phyloP scores from a whole-genome alignment of 2,888 invertebrate genomes.

The Brenthis hecate region DNA sequence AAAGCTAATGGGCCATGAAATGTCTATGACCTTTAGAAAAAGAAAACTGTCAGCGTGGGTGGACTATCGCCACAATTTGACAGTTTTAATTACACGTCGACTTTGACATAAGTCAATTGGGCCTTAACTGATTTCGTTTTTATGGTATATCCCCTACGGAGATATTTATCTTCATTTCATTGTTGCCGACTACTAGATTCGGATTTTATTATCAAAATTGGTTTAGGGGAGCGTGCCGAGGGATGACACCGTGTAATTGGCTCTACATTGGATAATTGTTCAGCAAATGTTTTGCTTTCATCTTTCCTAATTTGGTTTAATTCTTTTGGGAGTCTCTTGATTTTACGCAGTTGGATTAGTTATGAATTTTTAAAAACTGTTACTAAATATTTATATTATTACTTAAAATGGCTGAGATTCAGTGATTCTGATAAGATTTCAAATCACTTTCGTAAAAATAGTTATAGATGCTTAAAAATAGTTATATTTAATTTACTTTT shows the following conservation, averaged over 20 bases:
- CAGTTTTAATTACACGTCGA: slow-evolving; percentile 57
- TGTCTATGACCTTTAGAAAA: slow-evolving; percentile 59
- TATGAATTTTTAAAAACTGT: slow-evolving; percentile 7
- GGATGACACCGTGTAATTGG: slow-evolving; percentile 72
- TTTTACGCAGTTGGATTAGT: slow-evolving; percentile 36
- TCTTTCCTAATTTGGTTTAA: slow-evolving; percentile 33
- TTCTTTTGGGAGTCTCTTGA: slow-evolving; percentile 39
- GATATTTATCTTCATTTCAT: slow-evolving; percentile 79
- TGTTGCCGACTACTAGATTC: slow-evolving; percentile 68
- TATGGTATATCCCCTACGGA: slow-evolving; percentile 70
- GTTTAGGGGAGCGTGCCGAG: slow-evolving; percentile 60
- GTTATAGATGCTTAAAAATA: neutral
- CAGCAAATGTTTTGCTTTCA: slow-evolving; percentile 59
- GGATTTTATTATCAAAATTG: slow-evolving; percentile 75
- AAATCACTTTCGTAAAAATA: too few relatives aligned
- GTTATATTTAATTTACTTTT: neutral
- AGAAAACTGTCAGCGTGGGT: slow-evolving; percentile 59
- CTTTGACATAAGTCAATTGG: slow-evolving; percentile 60
- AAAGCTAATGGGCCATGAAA: slow-evolving; percentile 50
- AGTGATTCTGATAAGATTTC: neutral
- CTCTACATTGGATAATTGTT: slow-evolving; percentile 74
- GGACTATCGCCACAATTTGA: slow-evolving; percentile 64
- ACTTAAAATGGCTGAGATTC: neutral
- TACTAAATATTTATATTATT: neutral
- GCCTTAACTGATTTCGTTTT: slow-evolving; percentile 78